Evolutionary conservation across 1,140 invertebrate species (phyloP).

Genomic region (Physella acuta): DNA sequence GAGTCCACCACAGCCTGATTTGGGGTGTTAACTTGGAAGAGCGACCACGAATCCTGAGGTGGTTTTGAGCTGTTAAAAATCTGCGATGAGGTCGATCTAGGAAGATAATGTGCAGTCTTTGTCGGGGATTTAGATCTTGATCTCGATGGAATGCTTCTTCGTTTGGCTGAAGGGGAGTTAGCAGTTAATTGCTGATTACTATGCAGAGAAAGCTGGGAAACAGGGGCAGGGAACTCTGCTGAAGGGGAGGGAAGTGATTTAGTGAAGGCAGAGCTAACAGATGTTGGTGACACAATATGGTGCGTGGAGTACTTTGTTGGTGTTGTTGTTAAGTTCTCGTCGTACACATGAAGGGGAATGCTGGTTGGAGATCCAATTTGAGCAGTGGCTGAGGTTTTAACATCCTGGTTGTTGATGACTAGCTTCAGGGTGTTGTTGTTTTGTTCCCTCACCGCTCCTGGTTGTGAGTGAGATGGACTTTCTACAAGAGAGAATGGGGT

Average conservation of each 20-base stretch:
- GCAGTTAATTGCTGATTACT: too few species aligned
- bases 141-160: conserved; percentile 5
- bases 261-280: background rate
- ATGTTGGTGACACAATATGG: conserved; percentile 19
- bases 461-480: too few species aligned
- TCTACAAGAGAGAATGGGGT: too few species aligned
- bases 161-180: background rate
- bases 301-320: background rate
- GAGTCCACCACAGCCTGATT: too few species aligned
- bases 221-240: background rate
- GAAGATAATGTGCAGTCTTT: background rate
- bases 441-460: background rate
- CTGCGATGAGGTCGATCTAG: background rate
- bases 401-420: background rate
- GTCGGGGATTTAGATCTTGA: conserved; percentile 13
- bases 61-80: conserved; percentile 27
- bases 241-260: background rate
- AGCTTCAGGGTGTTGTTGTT: background rate
- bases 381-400: background rate
- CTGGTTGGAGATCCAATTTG: background rate
- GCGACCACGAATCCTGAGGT: conserved; percentile 16
- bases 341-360: background rate
- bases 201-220: too few species aligned
- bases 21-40: conserved; percentile 27
- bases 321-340: background rate